Conservation (phyloP, 2,797 vertebrate species). For the Zalophus californianus region DNA sequence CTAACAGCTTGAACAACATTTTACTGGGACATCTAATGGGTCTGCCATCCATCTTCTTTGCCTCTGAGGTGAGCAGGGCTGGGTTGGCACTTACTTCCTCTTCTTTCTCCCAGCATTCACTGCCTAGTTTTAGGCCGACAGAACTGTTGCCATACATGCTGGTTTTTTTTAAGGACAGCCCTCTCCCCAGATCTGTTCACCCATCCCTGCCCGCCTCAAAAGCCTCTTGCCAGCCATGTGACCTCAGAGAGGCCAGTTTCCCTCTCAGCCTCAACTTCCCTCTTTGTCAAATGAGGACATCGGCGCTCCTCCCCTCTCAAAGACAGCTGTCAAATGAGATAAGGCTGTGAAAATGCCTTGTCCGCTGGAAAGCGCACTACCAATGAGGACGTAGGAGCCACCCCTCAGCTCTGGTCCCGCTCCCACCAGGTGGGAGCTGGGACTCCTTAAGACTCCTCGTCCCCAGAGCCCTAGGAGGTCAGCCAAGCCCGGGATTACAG, state of each 20-base stretch:
- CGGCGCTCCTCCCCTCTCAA: rapidly evolving
- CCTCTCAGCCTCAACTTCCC: neutral
- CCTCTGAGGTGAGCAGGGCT: neutral
- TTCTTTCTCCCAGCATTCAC: neutral
- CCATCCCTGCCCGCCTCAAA: neutral
- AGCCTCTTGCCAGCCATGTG: neutral
- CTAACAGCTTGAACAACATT: neutral
- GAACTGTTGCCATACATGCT: neutral
- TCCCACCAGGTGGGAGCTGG: neutral
- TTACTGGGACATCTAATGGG: neutral
- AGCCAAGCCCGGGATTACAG: neutral
- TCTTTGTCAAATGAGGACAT: neutral
- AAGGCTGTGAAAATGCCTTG: neutral
- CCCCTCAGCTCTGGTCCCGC: neutral
- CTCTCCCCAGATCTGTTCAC: neutral
- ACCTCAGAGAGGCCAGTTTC: neutral
- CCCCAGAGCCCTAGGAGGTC: neutral
- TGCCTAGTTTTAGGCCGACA: neutral
- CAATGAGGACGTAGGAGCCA: neutral
- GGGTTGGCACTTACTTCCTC: neutral
- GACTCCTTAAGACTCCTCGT: neutral
- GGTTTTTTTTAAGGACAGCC: neutral
- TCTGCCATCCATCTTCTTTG: neutral
- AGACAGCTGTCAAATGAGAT: neutral
- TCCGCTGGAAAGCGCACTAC: neutral